Evolutionary conservation across 2,888 invertebrate genomes (phyloP).

Genomic region (Spodoptera littoralis): DNA sequence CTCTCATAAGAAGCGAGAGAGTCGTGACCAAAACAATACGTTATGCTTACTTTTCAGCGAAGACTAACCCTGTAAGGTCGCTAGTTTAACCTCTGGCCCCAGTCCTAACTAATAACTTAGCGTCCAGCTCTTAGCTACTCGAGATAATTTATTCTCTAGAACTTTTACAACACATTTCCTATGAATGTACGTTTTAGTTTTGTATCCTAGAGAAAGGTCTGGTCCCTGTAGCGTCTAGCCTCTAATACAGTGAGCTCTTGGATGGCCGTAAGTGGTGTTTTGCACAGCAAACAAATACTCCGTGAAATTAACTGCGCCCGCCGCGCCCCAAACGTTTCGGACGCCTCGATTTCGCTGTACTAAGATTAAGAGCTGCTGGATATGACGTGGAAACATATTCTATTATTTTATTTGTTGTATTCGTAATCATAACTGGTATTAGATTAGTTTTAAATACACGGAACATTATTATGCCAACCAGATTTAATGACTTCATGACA

Average conservation of each 20-base stretch:
- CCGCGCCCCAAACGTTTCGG: slow-evolving; percentile 70
- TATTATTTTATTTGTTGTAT: background rate
- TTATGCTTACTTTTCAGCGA: no score
- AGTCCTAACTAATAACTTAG: background rate
- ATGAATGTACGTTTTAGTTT: slow-evolving; percentile 45
- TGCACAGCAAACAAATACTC: slow-evolving; percentile 79
- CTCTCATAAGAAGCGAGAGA: no score
- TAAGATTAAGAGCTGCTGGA: slow-evolving; percentile 44
- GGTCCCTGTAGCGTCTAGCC: slow-evolving; percentile 59
- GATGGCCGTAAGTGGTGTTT: slow-evolving; percentile 74
- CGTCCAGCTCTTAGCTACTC: slow-evolving; percentile 13
- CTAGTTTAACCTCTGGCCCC: no score
- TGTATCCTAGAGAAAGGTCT: slow-evolving; percentile 54
- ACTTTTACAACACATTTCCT: slow-evolving; percentile 45
- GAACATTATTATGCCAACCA: no score
- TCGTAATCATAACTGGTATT: background rate
- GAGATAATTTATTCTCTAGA: slow-evolving; percentile 34
- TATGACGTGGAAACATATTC: background rate
- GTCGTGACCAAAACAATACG: no score
- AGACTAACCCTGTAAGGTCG: no score
- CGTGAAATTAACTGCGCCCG: slow-evolving; percentile 80
- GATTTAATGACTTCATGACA: no score
- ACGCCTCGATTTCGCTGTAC: slow-evolving; percentile 65
- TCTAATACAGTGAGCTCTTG: slow-evolving; percentile 63
- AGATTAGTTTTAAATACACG: no score